These are phyloP conservation scores for Tadarida brasiliensis DNA, from an alignment of 2,797 vertebrate genomes.

Conservation along the genomic window DNA sequence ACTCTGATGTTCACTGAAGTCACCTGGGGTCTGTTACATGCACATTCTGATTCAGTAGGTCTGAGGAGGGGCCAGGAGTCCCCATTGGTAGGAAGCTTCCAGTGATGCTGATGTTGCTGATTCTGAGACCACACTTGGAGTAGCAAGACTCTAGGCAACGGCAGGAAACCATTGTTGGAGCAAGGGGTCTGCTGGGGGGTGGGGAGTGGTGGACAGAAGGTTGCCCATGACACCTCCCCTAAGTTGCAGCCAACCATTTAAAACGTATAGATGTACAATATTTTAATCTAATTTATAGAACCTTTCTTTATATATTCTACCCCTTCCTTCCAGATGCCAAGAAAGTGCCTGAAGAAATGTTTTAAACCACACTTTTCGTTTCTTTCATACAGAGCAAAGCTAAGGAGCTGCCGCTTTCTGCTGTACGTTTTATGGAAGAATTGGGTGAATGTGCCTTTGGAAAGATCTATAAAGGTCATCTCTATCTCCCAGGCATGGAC, in stretches of 20 bases:
- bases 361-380: background rate
- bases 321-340: background rate
- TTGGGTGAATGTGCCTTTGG: conserved; percentile 95
- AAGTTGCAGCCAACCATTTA: background rate
- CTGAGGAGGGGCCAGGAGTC: background rate
- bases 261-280: background rate
- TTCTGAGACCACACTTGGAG: background rate
- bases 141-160: background rate
- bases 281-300: background rate
- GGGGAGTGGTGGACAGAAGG: background rate
- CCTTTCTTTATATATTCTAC: background rate
- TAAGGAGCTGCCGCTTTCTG: conserved; percentile 97
- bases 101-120: background rate
- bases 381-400: conserved; percentile 92
- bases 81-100: background rate
- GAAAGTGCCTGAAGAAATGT: background rate
- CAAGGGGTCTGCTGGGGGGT: background rate
- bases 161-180: background rate
- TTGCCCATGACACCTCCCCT: background rate
- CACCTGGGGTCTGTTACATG: background rate
- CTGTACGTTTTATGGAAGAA: conserved; percentile 99
- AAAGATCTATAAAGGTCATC: conserved; percentile 99
- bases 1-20: background rate
- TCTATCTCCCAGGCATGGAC: conserved; percentile 98
- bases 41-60: background rate